Percentiles rank a stretch among this genome's conserved stretches.
Conservation (phyloP, 2,888 invertebrate species). For the Omphaloscelis lunosa region DNA sequence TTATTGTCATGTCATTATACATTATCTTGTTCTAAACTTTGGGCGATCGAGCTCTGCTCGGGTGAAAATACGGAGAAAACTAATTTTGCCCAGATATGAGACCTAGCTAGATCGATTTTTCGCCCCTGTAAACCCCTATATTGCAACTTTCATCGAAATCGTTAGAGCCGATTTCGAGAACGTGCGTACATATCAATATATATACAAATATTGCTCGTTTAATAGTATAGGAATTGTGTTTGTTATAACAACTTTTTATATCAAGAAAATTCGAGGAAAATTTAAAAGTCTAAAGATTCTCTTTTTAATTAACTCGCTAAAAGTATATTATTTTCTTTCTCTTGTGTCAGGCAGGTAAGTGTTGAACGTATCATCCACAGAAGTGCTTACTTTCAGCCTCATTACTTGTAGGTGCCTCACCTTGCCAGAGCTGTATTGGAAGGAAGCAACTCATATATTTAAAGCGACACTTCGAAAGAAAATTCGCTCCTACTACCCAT, state of each 20-base stretch:
- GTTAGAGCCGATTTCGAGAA: no score
- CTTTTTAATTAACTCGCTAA: conserved; percentile 5
- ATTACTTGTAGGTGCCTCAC: conserved; percentile 78
- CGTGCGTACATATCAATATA: no score
- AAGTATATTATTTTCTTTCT: conserved; percentile 23
- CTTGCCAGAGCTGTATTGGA: conserved; percentile 76
- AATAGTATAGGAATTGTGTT: no score
- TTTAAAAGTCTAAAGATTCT: not conserved
- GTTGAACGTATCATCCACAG: conserved; percentile 64
- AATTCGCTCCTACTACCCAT: conserved; percentile 68
- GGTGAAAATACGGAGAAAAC: no score
- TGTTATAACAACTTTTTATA: not conserved
- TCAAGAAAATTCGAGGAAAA: not conserved
- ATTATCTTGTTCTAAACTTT: no score
- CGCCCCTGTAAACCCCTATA: no score
- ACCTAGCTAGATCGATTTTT: no score
- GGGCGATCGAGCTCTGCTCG: no score
- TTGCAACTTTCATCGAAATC: no score
- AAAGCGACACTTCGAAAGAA: conserved; percentile 65
- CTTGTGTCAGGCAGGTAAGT: conserved; percentile 28
- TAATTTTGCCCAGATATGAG: no score
- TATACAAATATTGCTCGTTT: no score
- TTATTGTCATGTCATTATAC: no score
- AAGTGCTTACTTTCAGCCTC: conserved; percentile 77
- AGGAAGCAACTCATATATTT: conserved; percentile 78